Base-by-base conservation (phyloP, 2,113 vertebrate genomes). In the Aptenodytes patagonicus region DNA sequence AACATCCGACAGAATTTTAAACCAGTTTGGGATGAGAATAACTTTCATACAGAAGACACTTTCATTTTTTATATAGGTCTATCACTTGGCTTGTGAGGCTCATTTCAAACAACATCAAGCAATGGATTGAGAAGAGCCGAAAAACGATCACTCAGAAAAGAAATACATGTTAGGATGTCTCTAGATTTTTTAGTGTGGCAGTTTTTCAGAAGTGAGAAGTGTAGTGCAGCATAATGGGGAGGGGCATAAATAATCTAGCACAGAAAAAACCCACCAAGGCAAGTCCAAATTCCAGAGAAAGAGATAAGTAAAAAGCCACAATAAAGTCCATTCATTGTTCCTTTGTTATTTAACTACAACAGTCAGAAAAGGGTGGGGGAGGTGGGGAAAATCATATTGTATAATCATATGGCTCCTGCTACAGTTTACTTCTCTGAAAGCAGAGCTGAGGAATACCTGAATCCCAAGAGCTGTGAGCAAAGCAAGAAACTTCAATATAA, bases 311-410 rank as follows among this genome's bases (percentile, higher is more conserved):
- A 80, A 61, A 69, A 58, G 8, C 5, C 7, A 42, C 4, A 17
- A 8, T 26, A 16, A 40, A 70, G 6, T 46, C 25, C 19, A 46
- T 62, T 32, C 16, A 20, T 18, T 49, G 54, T 44, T 68, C 21
- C 64, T 58, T 58, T 62, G 13, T 49, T 71, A 68, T 44, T 80
- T 78, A 78, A 73, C 10, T 49, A 47, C 9, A 84, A 40, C 3
- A 60, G 25, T 34, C 18, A 78, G 36, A 58, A 86, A 52, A 11
- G 29, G 3, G 26, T 2, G 5, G 7, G 9, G 3, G 42, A n/a
- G 42, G 6, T 17, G 16, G 26, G 16, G 7, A 9, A 6, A 6
- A 29, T 24, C 11, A 29, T 16, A 4, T 13, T 2, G 1, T 36
- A 7, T 12, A 70, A 29, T 10, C 5, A 1, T 28, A 44, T 24